Base-by-base conservation (phyloP, 2,113 vertebrate species). In the Grammomys dolichurus region DNA sequence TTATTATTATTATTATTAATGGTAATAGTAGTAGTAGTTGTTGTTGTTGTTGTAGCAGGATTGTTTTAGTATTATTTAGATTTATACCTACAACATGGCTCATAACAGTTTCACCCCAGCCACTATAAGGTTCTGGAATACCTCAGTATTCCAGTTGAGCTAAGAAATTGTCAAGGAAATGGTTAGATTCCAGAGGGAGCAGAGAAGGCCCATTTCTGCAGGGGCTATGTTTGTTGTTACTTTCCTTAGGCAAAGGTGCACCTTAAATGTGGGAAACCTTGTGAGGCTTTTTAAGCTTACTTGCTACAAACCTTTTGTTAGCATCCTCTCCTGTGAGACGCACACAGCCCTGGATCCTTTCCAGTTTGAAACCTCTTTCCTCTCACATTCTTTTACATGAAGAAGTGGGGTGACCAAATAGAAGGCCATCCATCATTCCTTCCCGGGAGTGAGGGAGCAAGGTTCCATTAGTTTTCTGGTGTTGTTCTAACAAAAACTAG, bases 241-340 rank as follows among this genome's bases (percentile, higher is more conserved):
- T 86, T 63, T 82, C 65, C 91, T 88, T 76, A n/a, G 54, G 69
- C 84, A 96, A 88, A 94, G 60, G 87, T 93, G 75, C 70, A 85
- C 69, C 88, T 94, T 81, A 85, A n/a, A 85, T 93, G 75, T 69
- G 80, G 70, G 87, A 80, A 80, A 77, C 56, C 89, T 95, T 95
- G 89, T 87, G 89, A 96, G 88, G 78, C 65, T 95, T 97, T 95
- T 95, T 77, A 96, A 90, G 65, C 96, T 96, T 97, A 94, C 96
- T 97, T 97, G 94, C 95, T 95, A 76, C 67, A 93, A 96, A 94
- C 87, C 87, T 92, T 90, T 97, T 96, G 89, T 87, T 95, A 95
- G 84, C 58, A 77, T 89, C 70, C 80, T 88, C 93, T 92, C 82
- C 78, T 95, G 7, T 63, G 97, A 97, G 95, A 95, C 93, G 96